These are phyloP conservation scores for Heloderma charlesbogerti DNA, from an alignment of 2,113 vertebrate genomes.

Conservation along the genomic window DNA sequence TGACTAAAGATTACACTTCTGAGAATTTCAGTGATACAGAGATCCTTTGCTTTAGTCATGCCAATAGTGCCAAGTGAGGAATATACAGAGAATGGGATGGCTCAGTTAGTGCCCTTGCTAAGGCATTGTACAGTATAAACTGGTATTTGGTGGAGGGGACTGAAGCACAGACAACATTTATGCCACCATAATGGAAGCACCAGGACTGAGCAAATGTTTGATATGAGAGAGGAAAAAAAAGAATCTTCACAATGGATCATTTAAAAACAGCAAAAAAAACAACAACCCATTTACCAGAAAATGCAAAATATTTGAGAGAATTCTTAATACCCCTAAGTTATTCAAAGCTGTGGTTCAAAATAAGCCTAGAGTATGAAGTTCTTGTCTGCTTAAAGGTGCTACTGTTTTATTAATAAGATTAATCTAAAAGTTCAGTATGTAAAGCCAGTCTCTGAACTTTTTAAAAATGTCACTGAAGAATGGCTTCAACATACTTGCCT, in stretches of 20 bases:
- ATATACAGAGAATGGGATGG: slow-evolving; percentile 32
- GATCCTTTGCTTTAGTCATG: not conserved
- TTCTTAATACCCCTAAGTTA: not conserved
- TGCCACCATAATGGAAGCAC: not conserved
- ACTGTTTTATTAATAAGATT: not conserved
- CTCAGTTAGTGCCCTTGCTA: slow-evolving; percentile 31
- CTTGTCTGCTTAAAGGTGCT: slow-evolving; percentile 8
- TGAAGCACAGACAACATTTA: not conserved
- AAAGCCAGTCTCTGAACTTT: not conserved
- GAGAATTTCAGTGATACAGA: rapidly evolving
- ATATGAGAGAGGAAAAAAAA: not conserved
- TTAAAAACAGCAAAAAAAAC: not conserved
- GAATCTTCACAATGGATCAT: not conserved
- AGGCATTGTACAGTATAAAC: not conserved
- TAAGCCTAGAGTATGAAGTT: rapidly evolving
- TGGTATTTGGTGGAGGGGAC: not conserved
- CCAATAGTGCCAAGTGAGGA: slow-evolving; percentile 16
- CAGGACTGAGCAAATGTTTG: not conserved
- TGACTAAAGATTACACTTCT: not conserved
- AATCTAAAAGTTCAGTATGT: not conserved
- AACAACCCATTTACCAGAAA: rapidly evolving
- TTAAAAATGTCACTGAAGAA: not conserved
- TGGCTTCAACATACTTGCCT: not conserved
- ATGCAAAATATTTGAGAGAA: slow-evolving; percentile 5
- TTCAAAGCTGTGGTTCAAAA: rapidly evolving